Evolutionary conservation across 2,797 vertebrate species (phyloP).

Genomic region (Sparidentex hasta): DNA sequence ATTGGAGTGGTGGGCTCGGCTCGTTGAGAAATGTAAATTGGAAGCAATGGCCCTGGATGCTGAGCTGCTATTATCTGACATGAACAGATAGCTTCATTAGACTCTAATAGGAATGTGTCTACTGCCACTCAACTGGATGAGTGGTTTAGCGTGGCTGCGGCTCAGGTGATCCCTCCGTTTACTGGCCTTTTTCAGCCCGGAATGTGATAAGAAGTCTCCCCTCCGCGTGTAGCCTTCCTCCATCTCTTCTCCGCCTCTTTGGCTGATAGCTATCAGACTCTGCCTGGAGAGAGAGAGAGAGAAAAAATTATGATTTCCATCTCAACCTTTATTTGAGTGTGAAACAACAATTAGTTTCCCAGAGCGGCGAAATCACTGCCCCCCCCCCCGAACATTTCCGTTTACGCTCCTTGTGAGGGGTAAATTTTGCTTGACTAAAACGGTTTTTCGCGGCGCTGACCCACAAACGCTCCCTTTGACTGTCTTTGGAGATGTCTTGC

Average conservation of each 20-base stretch:
- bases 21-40: constrained; percentile 90
- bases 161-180: constrained; percentile 76
- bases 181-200: constrained; percentile 49
- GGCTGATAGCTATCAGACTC: constrained; percentile 49
- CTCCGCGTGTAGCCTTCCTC: constrained; percentile 14
- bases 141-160: constrained; percentile 54
- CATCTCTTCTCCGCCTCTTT: neutral
- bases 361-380: constrained; percentile 14
- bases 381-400: neutral
- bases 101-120: constrained; percentile 84
- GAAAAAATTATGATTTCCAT: constrained; percentile 47
- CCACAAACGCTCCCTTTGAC: constrained; percentile 32
- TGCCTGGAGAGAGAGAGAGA: neutral
- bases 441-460: constrained; percentile 39
- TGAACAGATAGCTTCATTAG: constrained; percentile 88
- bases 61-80: constrained; percentile 88
- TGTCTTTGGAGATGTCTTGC: constrained; percentile 29
- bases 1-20: constrained; percentile 86
- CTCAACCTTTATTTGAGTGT: constrained; percentile 42
- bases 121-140: constrained; percentile 77
- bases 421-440: constrained; percentile 34
- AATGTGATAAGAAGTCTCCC: constrained; percentile 62
- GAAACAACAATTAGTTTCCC: constrained; percentile 42
- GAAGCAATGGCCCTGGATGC: constrained; percentile 86
- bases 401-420: neutral